Evolutionary conservation across 2,113 vertebrate species (phyloP).

Genomic region (Columba janthina): DNA sequence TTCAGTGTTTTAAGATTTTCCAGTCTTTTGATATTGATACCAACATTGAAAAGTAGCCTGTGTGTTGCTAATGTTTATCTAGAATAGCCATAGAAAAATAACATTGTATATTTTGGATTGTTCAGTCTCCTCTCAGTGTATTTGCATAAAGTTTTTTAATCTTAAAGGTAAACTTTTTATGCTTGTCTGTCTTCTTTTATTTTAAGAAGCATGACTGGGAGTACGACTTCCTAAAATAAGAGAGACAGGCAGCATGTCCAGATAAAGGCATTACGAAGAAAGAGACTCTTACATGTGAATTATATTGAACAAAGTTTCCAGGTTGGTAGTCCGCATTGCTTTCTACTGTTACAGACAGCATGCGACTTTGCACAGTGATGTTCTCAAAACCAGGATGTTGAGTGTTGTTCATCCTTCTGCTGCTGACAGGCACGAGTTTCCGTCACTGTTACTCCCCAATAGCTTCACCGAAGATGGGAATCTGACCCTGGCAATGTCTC

Average conservation of each 20-base stretch:
- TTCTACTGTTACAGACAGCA: background rate
- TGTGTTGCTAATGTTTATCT: slow-evolving; percentile 46
- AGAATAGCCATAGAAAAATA: slow-evolving; percentile 51
- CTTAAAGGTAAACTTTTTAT: slow-evolving; percentile 7
- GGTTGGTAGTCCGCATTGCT: background rate
- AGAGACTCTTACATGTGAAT: background rate
- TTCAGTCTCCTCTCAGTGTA: background rate
- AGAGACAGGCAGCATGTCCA: background rate
- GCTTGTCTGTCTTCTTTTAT: background rate
- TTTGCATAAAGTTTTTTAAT: slow-evolving; percentile 6
- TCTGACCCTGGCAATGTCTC: background rate
- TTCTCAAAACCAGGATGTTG: background rate
- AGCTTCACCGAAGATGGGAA: background rate
- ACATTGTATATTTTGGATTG: slow-evolving; percentile 10
- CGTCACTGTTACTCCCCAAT: background rate
- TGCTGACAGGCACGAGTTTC: slow-evolving; percentile 7
- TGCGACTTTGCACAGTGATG: background rate
- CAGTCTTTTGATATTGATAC: slow-evolving; percentile 74
- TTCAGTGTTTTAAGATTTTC: slow-evolving; percentile 62
- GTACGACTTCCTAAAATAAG: background rate
- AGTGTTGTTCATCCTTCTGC: background rate
- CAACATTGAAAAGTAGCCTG: slow-evolving; percentile 46
- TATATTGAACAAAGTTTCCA: background rate
- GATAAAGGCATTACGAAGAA: background rate
- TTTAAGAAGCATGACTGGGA: background rate